Evolutionary conservation across 2,888 invertebrate genomes (phyloP), one percentile per base, ranked within the genome.

Genomic region (Andrena camellia): DNA sequence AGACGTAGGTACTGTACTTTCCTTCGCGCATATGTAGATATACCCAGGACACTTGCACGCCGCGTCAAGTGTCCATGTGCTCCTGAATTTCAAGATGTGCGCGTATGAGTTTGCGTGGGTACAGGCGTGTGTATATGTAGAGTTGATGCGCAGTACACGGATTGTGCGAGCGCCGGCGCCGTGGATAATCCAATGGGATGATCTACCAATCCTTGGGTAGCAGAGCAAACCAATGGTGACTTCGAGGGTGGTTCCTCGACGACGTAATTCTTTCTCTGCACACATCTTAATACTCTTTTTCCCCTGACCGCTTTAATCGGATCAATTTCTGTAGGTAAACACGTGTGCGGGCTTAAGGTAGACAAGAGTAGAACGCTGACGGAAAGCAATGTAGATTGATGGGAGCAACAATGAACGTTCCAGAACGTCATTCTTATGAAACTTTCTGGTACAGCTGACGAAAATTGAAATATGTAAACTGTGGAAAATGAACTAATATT

Each of bases 101-200:
- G 48, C 6, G 26, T n/a, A 33, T 48, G 69, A 26, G 57, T 23
- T 26, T 29, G 29, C n/a, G 66, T 42, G 59, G 33, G 62, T 54
- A 71, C 59, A 64, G 54, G 79, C 29, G 63, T 50, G 68, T 76
- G 52, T 74, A 67, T 80, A 74, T 77, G 73, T 20, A 13, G 74
- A 33, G 78, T 33, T 81, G 81, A 82, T 86, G 88, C 86, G 89
- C 85, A 89, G 84, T 84, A 81, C 84, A 83, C 84, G 83, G 85
- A 83, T 81, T 78, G 85, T 77, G 59, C 78, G 76, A 84, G 92
- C 92, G 92, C 90, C 91, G 91, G 91, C 92, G 92, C 90, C 88
- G 88, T 90, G 92, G 94, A 94, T 94, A 92, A 94, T 94, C 94
- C 94, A 93, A 93, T 93, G 91, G 93, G 93, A 94, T 94, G 89